Percentiles rank a stretch among this genome's conserved stretches.
Conservation (phyloP, 1,140 invertebrate genomes). For the Drosophila simulans region DNA sequence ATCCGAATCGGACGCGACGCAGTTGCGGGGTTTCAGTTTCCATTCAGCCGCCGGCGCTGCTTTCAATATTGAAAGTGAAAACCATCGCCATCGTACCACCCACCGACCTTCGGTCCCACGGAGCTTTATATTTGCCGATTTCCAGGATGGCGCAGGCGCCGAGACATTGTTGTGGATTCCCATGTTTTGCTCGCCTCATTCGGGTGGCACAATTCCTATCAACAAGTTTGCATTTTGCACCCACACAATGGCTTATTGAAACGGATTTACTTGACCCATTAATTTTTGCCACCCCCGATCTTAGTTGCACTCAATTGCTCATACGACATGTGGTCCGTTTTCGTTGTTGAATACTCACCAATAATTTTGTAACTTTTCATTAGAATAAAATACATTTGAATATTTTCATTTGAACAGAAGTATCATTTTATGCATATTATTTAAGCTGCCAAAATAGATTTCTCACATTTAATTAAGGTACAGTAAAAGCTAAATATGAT, state of each 20-base stretch:
- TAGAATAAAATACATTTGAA: too few relatives aligned
- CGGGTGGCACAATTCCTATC: conserved; percentile 38
- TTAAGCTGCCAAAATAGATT: not conserved
- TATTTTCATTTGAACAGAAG: too few relatives aligned
- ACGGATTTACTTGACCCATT: conserved; percentile 39
- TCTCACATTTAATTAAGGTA: too few relatives aligned
- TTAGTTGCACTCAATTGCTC: conserved; percentile 39
- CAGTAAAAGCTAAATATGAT: too few relatives aligned
- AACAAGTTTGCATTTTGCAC: conserved; percentile 57
- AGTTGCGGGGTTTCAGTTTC: conserved; percentile 68
- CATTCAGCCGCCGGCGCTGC: conserved; percentile 50
- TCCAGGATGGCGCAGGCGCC: conserved; percentile 69
- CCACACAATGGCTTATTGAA: conserved; percentile 53
- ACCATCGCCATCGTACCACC: not conserved
- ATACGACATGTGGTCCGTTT: conserved; percentile 35
- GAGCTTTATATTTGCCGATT: conserved; percentile 14
- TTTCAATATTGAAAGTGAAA: conserved; percentile 72
- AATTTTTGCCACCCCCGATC: conserved; percentile 10
- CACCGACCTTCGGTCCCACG: conserved; percentile 1
- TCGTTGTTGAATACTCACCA: not conserved
- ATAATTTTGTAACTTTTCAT: not conserved
- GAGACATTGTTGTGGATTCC: conserved; percentile 15
- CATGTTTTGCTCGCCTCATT: conserved; percentile 68
- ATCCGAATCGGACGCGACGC: conserved; percentile 20
- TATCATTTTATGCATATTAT: too few relatives aligned